Base-by-base conservation (phyloP, 2,888 invertebrate species). In the Julus scandinavius region DNA sequence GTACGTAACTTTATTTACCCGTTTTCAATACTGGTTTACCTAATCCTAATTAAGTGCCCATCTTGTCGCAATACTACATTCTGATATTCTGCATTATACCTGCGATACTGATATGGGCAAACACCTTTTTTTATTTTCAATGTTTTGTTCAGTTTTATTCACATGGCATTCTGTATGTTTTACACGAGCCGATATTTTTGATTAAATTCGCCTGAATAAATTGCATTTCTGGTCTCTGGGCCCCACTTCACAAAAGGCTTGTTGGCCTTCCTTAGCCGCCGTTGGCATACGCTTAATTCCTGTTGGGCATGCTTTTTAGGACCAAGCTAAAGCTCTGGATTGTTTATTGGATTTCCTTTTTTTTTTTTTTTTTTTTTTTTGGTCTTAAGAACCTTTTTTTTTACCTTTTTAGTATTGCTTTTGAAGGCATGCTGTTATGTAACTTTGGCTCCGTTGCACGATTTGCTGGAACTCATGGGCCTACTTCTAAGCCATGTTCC, bases 331-430 rank as follows among this genome's bases (percentile, higher is more conserved):
- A 49, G 13, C 58, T 58, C 58, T 4, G 17, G 17, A 20, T 63
- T 63, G 63, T 63, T 63, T 63, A 63, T 63, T 63, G 63, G n/a
- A 63, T 63, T 63, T n/a, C n/a, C n/a, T n/a, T n/a, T n/a, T n/a
- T n/a, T n/a, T n/a, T n/a, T n/a, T 7, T 63, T 63, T 63, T 15
- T 63, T 7, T 63, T 63, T 63, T 15, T 63, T 63, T 17, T 3
- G n/a, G 17, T 63, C 63, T n/a, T 63, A n/a, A 63, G n/a, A 63
- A 63, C 63, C n/a, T 63, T n/a, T 72, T 1, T 29, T 72, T 29
- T 11, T 72, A 1, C 20, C 29, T 72, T 7, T 2, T 54, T 17
- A 2, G 9, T 54, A 9, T 54, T 11, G 20, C 29, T 29, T 72
- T 72, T 72, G 29, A 72, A 29, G 72, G 5, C 20, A 5, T 72